Conservation (phyloP, 1,140 invertebrate species). For the Brachionus calyciflorus region DNA sequence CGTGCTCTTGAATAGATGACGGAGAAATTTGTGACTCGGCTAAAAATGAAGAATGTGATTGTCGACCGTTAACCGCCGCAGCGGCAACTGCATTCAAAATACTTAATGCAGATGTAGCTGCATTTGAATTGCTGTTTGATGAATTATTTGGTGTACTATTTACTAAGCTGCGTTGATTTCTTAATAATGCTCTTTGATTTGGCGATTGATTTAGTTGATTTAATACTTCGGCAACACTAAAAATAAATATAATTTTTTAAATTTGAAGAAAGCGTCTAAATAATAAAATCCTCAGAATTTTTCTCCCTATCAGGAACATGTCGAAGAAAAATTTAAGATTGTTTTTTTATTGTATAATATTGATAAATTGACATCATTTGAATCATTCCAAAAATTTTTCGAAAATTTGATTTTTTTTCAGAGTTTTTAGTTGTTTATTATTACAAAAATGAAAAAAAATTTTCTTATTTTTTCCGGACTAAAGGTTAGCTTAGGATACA, state of each 20-base stretch:
- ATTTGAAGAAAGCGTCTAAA: constrained; percentile 32
- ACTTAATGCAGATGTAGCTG: not conserved
- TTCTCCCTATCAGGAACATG: too few species aligned
- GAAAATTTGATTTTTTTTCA: too few species aligned
- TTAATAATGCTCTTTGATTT: constrained; percentile 33
- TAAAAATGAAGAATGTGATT: constrained; percentile 15
- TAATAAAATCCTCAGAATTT: not conserved
- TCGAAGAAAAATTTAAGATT: too few species aligned
- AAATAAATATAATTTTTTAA: not conserved
- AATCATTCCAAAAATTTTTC: too few species aligned
- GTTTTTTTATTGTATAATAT: too few species aligned
- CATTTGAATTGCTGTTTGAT: not conserved
- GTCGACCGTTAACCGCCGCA: not conserved
- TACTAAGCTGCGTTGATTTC: not conserved
- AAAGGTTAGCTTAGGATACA: too few species aligned
- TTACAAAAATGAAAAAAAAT: too few species aligned
- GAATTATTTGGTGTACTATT: not conserved
- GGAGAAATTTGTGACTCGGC: constrained; percentile 32
- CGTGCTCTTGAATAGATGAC: not conserved
- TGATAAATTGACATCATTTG: too few species aligned
- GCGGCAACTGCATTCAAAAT: constrained; percentile 11
- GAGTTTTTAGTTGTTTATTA: too few species aligned
- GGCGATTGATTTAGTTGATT: constrained; percentile 44
- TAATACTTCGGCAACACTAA: constrained; percentile 46
- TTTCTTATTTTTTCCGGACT: too few species aligned